Conservation (phyloP, 2,113 vertebrate species). For the Centrocercus urophasianus region DNA sequence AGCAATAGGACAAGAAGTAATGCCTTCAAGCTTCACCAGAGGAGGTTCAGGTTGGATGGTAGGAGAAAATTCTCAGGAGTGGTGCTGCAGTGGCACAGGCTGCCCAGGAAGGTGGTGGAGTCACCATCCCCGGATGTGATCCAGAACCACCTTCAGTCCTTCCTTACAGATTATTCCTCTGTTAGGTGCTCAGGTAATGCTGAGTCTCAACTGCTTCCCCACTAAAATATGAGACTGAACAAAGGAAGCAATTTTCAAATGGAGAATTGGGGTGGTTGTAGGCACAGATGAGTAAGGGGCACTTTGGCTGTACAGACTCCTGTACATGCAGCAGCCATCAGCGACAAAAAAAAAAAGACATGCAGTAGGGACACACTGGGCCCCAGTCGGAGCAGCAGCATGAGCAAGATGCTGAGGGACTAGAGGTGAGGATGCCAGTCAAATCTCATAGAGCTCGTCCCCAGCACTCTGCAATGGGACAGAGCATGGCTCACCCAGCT, state of each 20-base stretch:
- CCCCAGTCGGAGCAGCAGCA: not conserved
- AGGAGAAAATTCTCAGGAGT: too few relatives aligned
- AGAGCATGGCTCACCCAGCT: not conserved
- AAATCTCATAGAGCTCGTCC: not conserved
- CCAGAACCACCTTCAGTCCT: not conserved
- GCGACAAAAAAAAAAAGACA: not conserved
- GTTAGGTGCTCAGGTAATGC: not conserved
- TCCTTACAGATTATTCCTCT: not conserved
- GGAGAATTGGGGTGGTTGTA: not conserved
- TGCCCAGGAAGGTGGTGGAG: too few relatives aligned
- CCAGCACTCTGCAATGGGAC: not conserved
- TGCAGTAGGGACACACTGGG: not conserved
- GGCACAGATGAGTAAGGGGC: not conserved
- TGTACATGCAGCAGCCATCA: not conserved
- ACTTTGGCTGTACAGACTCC: not conserved
- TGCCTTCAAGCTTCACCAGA: too few relatives aligned
- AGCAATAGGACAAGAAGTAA: too few relatives aligned
- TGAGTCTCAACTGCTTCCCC: too few relatives aligned
- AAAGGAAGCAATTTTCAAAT: not conserved
- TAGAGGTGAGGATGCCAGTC: not conserved
- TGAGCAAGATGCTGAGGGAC: not conserved
- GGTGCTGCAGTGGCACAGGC: too few relatives aligned
- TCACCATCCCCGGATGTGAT: too few relatives aligned
- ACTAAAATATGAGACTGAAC: not conserved
- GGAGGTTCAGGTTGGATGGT: too few relatives aligned